phyloP scores from a whole-genome alignment of 2,113 vertebrate species.

The Eclectus roratus region DNA sequence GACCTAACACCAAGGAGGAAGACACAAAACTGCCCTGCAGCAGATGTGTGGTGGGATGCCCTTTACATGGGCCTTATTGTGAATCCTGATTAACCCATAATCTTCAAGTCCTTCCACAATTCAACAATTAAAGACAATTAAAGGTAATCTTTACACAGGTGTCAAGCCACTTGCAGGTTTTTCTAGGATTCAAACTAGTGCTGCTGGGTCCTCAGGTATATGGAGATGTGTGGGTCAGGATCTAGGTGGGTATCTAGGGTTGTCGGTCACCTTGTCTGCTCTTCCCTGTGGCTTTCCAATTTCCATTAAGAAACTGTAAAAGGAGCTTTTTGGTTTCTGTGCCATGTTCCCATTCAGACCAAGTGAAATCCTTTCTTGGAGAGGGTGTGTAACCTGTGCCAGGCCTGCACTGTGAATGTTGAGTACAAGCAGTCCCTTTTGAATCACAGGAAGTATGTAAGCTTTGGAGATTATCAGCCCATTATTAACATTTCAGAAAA shows the following conservation, averaged over 20 bases:
- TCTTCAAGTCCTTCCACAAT: not conserved
- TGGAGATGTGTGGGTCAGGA: not conserved
- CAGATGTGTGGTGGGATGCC: not conserved
- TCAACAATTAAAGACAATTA: not conserved
- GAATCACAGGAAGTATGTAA: slow-evolving; percentile 72
- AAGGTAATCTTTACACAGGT: not conserved
- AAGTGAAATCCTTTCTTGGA: not conserved
- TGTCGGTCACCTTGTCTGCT: not conserved
- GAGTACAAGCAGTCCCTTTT: slow-evolving; percentile 48
- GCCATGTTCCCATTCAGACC: not conserved
- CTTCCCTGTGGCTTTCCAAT: not conserved
- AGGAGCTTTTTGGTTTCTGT: not conserved
- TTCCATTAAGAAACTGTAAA: not conserved
- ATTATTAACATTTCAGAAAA: slow-evolving; percentile 73
- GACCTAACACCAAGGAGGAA: not conserved
- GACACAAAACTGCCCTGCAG: not conserved
- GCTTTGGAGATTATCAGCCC: slow-evolving; percentile 73
- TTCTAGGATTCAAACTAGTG: not conserved
- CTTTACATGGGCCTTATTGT: not conserved
- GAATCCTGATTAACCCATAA: not conserved
- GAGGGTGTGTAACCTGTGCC: slow-evolving; percentile 11
- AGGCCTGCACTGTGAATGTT: not conserved
- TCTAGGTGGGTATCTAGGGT: not conserved
- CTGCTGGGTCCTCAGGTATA: not conserved
- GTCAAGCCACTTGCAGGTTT: not conserved